Conservation (phyloP, 2,888 invertebrate species). For the Alloplasta piceator region DNA sequence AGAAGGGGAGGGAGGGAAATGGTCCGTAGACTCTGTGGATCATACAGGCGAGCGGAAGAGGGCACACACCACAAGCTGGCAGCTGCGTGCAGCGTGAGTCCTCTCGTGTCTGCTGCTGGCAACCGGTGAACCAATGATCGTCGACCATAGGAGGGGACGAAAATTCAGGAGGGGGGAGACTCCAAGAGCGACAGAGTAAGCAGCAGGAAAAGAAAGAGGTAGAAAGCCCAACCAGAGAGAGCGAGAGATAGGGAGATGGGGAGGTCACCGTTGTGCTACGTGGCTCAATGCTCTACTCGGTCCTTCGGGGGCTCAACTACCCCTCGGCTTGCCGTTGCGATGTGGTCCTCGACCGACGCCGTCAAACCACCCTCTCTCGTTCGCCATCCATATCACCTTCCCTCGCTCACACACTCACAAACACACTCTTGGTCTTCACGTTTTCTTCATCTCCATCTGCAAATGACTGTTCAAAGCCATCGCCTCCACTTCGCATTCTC, state of each 20-base stretch:
- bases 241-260: constrained; percentile 62
- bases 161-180: constrained; percentile 68
- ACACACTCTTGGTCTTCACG: not conserved
- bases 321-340: constrained; percentile 67
- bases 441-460: constrained; percentile 41
- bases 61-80: constrained; percentile 66
- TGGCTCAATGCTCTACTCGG: constrained; percentile 66
- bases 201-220: constrained; percentile 58
- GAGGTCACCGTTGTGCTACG: constrained; percentile 74
- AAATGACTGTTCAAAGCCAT: constrained; percentile 53
- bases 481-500: constrained; percentile 20
- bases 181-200: constrained; percentile 65
- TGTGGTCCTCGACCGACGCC: constrained; percentile 65
- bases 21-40: constrained; percentile 57
- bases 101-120: constrained; percentile 76
- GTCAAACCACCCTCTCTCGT: constrained; percentile 49
- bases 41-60: constrained; percentile 53
- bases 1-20: constrained; percentile 52
- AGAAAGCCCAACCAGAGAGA: constrained; percentile 60
- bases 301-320: constrained; percentile 80
- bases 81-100: constrained; percentile 75
- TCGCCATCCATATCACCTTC: constrained; percentile 14
- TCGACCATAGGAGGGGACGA: constrained; percentile 71
- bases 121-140: constrained; percentile 82
- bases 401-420: not conserved